Percentiles rank a stretch among this genome's conserved stretches.
These are phyloP conservation scores for Caradrina kadenii DNA, from an alignment of 2,888 invertebrate species.

Conservation along the genomic window DNA sequence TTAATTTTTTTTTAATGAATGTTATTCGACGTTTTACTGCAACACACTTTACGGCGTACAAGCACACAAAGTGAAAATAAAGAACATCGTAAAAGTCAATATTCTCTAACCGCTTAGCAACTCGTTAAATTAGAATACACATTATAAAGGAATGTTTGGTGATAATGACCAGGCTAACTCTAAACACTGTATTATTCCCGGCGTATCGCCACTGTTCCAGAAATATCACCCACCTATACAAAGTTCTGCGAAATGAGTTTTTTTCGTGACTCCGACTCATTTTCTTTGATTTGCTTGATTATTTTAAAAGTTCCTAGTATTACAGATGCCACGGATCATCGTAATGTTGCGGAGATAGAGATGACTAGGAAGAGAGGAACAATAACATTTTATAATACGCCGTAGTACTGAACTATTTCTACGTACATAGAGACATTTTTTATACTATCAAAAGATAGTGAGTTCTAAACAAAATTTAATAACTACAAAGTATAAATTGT, in stretches of 20 bases:
- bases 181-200: slow-evolving; percentile 65
- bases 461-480: background rate
- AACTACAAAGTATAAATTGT: too few relatives aligned
- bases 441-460: slow-evolving; percentile 13
- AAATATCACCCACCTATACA: slow-evolving; percentile 68
- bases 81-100: slow-evolving; percentile 22
- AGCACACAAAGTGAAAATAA: slow-evolving; percentile 22
- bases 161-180: slow-evolving; percentile 63
- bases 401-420: background rate
- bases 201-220: slow-evolving; percentile 59
- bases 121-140: slow-evolving; percentile 42
- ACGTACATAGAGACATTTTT: background rate
- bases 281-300: slow-evolving; percentile 60
- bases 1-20: background rate
- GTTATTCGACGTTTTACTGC: slow-evolving; percentile 1
- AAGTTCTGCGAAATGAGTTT: slow-evolving; percentile 65
- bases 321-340: slow-evolving; percentile 40
- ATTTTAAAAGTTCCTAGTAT: slow-evolving; percentile 48
- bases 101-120: slow-evolving; percentile 38
- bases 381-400: slow-evolving; percentile 14
- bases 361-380: slow-evolving; percentile 3
- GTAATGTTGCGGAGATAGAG: slow-evolving; percentile 1
- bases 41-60: background rate
- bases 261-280: slow-evolving; percentile 63
- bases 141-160: slow-evolving; percentile 56